Conservation (phyloP, 2,113 vertebrate genomes). For the Vulpes ferrilata region DNA sequence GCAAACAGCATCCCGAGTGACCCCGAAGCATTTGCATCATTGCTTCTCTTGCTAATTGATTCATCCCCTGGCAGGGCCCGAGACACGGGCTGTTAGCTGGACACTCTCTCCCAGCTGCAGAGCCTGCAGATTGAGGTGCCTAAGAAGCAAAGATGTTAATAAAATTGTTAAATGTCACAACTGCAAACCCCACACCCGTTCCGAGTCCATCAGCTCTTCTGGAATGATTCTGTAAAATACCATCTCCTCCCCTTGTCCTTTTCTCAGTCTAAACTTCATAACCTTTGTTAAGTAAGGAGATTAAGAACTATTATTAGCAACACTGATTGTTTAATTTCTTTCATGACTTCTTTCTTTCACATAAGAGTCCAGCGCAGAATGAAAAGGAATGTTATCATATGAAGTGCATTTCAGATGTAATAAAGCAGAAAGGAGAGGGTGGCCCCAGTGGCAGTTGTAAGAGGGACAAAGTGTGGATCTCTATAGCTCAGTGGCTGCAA, state of each 20-base stretch:
- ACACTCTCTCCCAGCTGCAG: slow-evolving; percentile 37
- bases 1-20: slow-evolving; percentile 81
- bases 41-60: slow-evolving; percentile 81
- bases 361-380: slow-evolving; percentile 81
- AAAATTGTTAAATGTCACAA: slow-evolving; percentile 80
- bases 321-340: slow-evolving; percentile 79
- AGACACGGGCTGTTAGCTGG: slow-evolving; percentile 64
- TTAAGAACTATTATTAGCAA: slow-evolving; percentile 71
- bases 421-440: slow-evolving; percentile 92
- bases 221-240: slow-evolving; percentile 54
- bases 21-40: slow-evolving; percentile 74
- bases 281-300: slow-evolving; percentile 72
- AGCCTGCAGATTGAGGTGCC: slow-evolving; percentile 28
- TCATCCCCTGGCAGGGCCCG: slow-evolving; percentile 77
- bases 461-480: slow-evolving; percentile 91
- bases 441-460: slow-evolving; percentile 90
- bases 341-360: slow-evolving; percentile 80
- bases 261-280: slow-evolving; percentile 75
- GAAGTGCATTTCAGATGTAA: slow-evolving; percentile 87
- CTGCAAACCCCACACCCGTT: slow-evolving; percentile 31
- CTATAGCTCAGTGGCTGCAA: slow-evolving; percentile 96
- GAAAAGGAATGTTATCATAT: slow-evolving; percentile 87
- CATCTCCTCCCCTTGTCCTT: slow-evolving; percentile 60
- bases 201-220: slow-evolving; percentile 61
- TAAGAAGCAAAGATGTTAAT: slow-evolving; percentile 75